Base-by-base conservation (phyloP, 2,797 vertebrate species). In the Limosa lapponica region DNA sequence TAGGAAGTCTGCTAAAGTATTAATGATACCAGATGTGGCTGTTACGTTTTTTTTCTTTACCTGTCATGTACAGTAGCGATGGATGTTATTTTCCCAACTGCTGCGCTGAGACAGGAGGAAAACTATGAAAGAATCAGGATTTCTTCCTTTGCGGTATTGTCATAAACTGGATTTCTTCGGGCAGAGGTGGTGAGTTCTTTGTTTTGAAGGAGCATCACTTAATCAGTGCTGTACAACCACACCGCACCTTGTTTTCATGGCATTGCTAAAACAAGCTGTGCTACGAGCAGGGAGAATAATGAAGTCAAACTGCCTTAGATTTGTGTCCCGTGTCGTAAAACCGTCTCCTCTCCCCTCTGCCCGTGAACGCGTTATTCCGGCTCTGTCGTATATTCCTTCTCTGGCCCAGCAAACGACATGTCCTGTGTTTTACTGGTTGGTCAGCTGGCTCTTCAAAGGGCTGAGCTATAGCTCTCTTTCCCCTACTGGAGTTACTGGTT, bases 21-120 rank as follows among this genome's bases (percentile, higher is more conserved):
- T 96, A 94, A 97, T 94, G 95, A 96, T 94, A 95, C 91, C 95
- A 97, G 97, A 97, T 96, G 92, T 87, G 93, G 44, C 85, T 96
- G 95, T 92, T 94, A 70, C 32, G 1, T 85, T 84, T 93, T 65
- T 82, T 94, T 62, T 65, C n/a, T 69, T 73, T 90, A 93, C 86
- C 85, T 96, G 95, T 96, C 95, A 95, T 65, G 79, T 95, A 91
- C 75, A 75, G 51, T 84, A 86, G 84, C n/a, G 0, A 59, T 67
- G 67, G 82, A 92, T 70, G 81, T 74, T 95, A 78, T 90, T 95
- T 93, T 84, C 57, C 73, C 87, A 52, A 57, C 79, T 13, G 11
- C 30, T 25, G 62, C 0, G 1, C 90, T 54, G 37, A 82, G 86
- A 30, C 7, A 1, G 90, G 74, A 80, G 78, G 83, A 67, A 92